Base-by-base conservation (phyloP, 2,797 vertebrate genomes). In the Poecilia gillii region DNA sequence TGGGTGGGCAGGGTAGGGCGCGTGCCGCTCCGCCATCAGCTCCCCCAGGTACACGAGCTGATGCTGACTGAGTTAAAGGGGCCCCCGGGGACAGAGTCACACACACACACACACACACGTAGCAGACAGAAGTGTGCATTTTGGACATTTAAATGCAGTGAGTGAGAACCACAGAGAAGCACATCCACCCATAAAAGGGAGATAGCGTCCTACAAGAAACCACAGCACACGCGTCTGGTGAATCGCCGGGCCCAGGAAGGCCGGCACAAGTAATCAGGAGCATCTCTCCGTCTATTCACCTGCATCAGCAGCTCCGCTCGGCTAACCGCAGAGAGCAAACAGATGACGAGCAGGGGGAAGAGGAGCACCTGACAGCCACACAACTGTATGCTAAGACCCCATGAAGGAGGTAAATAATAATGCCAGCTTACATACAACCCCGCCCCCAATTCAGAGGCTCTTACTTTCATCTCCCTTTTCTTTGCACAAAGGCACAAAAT, bases 11-110 rank as follows among this genome's bases (percentile, higher is more conserved):
- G 93, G 90, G 92, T 89, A 92, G 93, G 84, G 83, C 93, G 89
- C 91, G 95, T 94, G 95, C 93, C 92, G 78, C 89, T 90, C 91
- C 66, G 55, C 91, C 87, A 90, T 89, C 87, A 88, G 81, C 87
- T 96, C 96, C 95, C 96, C 85, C 91, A 94, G 95, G 96, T 95
- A 89, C 72, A 85, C 81, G 89, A 90, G 85, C 91, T 88, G 92
- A 91, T 94, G 95, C 94, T 94, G 93, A 95, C 94, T 91, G 91
- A 88, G 90, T 89, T 94, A 93, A 95, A 95, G 93, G 90, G 84
- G 43, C 75, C 93, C 87, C 80, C 0, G 0, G 92, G 90, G 94
- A 90, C 81, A 46, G 70, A 84, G 72, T 20, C 59, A 5, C 36
- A 25, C 64, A 91, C 82, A 66, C 85, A 80, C 49, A 79, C 72